Evolutionary conservation across 2,888 invertebrate genomes (phyloP).

Genomic region (Ptychoptera albimana): DNA sequence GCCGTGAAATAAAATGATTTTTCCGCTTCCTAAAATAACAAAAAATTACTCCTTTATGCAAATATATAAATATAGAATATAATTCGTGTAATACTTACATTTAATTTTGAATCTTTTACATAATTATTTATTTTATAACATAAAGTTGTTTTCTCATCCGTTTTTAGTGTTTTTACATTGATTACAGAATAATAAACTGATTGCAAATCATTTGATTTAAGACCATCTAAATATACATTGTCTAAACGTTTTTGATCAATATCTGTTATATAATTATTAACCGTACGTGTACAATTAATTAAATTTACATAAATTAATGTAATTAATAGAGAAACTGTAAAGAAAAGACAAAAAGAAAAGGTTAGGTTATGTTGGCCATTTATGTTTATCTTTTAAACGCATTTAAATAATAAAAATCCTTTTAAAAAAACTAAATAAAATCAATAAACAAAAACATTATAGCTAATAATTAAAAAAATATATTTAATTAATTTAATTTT

Average conservation of each 20-base stretch:
- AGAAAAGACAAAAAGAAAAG: background rate
- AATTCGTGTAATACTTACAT: constrained; percentile 29
- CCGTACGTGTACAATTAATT: constrained; percentile 16
- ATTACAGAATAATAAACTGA: constrained; percentile 55
- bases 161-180: constrained; percentile 52
- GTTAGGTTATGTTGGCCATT: background rate
- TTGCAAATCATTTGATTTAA: constrained; percentile 43
- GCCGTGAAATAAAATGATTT: constrained; percentile 50
- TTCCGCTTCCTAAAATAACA: constrained; percentile 30
- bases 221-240: constrained; percentile 28
- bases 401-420: background rate
- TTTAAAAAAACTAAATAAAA: no score
- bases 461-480: no score
- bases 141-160: constrained; percentile 34
- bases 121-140: constrained; percentile 30
- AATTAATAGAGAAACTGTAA: background rate
- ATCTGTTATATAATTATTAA: constrained; percentile 22
- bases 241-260: constrained; percentile 25
- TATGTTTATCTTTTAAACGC: background rate
- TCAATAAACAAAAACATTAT: no score
- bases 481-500: no score
- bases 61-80: background rate
- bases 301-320: background rate
- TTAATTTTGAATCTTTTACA: constrained; percentile 25
- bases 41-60: background rate